phyloP scores from a whole-genome alignment of 2,113 vertebrate genomes.

The Puma concolor region DNA sequence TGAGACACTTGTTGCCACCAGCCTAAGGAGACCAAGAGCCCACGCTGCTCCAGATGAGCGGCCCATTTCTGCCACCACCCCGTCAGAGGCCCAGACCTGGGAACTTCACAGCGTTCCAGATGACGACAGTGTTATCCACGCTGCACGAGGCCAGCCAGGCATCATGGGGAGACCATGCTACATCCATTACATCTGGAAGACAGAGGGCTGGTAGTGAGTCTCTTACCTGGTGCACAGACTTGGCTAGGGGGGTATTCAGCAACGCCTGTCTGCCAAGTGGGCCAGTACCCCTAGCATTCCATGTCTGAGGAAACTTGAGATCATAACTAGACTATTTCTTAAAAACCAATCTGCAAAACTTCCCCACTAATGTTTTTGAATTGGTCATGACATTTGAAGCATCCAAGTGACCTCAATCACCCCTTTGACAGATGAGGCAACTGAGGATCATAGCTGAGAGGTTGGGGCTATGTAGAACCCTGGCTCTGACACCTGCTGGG shows the following conservation, averaged over 20 bases:
- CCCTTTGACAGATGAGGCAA: not conserved
- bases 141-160: slow-evolving; percentile 98
- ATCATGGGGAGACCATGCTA: slow-evolving; percentile 98
- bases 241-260: not conserved
- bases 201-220: not conserved
- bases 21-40: not conserved
- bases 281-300: not conserved
- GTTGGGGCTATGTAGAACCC: not conserved
- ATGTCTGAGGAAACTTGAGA: not conserved
- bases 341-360: not conserved
- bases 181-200: slow-evolving; percentile 97
- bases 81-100: slow-evolving; percentile 88
- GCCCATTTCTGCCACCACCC: not conserved
- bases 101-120: slow-evolving; percentile 99
- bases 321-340: not conserved
- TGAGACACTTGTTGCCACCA: not conserved
- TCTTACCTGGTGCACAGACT: not conserved
- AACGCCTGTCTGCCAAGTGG: not conserved
- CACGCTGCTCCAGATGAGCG: not conserved
- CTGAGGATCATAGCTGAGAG: not conserved
- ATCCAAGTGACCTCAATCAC: not conserved
- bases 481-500: not conserved
- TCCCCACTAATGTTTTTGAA: not conserved
- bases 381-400: not conserved
- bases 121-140: slow-evolving; percentile 98